Percentiles rank a stretch among this genome's conserved stretches.
Conservation (phyloP, 64 coral and sea anemone species). For the Stylophora pistillata region DNA sequence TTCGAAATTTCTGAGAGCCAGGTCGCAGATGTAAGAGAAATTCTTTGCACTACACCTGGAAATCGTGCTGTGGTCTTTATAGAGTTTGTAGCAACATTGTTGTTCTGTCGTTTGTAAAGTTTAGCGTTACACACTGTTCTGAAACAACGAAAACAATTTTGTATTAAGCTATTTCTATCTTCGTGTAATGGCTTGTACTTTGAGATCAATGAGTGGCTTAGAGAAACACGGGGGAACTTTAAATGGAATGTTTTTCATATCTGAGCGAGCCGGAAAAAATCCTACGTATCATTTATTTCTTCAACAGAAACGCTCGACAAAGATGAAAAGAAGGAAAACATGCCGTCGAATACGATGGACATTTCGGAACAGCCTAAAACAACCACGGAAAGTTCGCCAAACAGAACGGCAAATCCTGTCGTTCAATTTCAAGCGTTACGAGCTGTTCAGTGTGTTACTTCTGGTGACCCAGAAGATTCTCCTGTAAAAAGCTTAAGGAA, state of each 20-base stretch:
- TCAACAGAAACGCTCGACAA: slow-evolving; percentile 61
- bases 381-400: not conserved
- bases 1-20: not conserved
- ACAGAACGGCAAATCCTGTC: slow-evolving; percentile 10
- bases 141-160: slow-evolving; percentile 22
- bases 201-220: not conserved
- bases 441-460: slow-evolving; percentile 31
- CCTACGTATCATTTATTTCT: slow-evolving; percentile 32
- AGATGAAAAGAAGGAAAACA: slow-evolving; percentile 64
- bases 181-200: not conserved
- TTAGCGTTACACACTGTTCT: not conserved
- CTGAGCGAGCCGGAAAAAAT: slow-evolving; percentile 43
- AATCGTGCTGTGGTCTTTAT: not conserved
- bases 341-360: slow-evolving; percentile 18
- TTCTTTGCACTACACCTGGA: not conserved
- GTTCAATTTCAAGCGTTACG: slow-evolving; percentile 24
- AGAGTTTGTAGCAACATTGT: slow-evolving; percentile 14
- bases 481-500: slow-evolving; percentile 97
- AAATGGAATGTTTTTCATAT: not conserved
- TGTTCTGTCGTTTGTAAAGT: slow-evolving; percentile 1
- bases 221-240: not conserved
- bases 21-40: slow-evolving; percentile 16
- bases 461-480: slow-evolving; percentile 61
- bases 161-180: not conserved
- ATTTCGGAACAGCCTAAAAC: slow-evolving; percentile 21